Evolutionary conservation across 1,140 invertebrate genomes (phyloP).

Genomic region (Procambarus virginalis): DNA sequence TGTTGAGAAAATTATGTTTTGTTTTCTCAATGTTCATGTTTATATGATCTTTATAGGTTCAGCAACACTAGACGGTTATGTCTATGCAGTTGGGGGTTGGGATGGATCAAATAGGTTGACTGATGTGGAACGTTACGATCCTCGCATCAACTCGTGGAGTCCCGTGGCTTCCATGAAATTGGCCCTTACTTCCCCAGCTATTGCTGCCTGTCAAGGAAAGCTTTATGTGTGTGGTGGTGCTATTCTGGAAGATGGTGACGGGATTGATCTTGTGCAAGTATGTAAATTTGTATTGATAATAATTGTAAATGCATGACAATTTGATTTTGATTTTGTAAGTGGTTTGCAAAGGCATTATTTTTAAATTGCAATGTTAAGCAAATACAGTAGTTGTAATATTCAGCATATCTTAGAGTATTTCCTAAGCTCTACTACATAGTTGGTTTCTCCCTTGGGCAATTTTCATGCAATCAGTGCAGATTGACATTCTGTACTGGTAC

Average conservation of each 20-base stretch:
- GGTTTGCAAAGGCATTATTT: no score
- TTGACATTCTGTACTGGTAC: no score
- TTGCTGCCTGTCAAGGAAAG: conserved; percentile 75
- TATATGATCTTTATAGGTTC: conserved; percentile 75
- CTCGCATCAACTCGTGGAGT: conserved; percentile 77
- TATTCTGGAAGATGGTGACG: conserved; percentile 76
- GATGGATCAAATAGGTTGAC: conserved; percentile 88
- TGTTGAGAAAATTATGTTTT: no score
- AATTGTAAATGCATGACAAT: neutral
- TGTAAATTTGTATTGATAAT: neutral
- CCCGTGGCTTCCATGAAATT: conserved; percentile 79
- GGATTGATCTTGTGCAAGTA: conserved; percentile 74
- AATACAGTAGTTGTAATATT: no score
- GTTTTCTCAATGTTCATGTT: no score
- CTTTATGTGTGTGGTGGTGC: conserved; percentile 77
- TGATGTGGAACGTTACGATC: conserved; percentile 85
- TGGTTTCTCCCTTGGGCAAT: no score
- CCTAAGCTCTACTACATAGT: no score
- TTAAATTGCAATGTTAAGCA: no score
- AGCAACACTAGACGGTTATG: conserved; percentile 80
- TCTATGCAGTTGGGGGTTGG: conserved; percentile 87
- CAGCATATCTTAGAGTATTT: no score
- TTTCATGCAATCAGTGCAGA: no score
- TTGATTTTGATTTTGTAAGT: no score
- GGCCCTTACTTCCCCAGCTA: conserved; percentile 76